Evolutionary conservation across 2,797 vertebrate species (phyloP), one percentile per base, ranked within the genome.

Genomic region (Semaprochilodus insignis): DNA sequence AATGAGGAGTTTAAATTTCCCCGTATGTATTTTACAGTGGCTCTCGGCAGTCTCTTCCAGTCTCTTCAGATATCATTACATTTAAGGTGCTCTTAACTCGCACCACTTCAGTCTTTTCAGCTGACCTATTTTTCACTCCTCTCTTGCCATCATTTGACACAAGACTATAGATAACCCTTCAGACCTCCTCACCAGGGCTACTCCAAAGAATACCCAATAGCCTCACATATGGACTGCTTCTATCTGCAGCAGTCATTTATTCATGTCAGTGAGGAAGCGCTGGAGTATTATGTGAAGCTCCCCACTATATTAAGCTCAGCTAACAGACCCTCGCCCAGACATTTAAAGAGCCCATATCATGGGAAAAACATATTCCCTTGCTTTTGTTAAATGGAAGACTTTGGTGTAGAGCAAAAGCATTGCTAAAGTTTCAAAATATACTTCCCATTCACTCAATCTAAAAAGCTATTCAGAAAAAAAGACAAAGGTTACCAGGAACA

Each of bases 101-200:
- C 27, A 65, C 57, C 48, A 65, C 54, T 63, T 81, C 60, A 31
- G n/a, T 74, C 48, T 81, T 4, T 55, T 74, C 59, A 51, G 19
- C 55, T 76, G 74, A 77, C 54, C 73, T 48, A 76, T 70, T 82
- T 81, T 71, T 71, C 8, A 55, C 59, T 51, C 52, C 31, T 54
- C 16, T 55, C 65, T 66, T 81, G 80, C 65, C 52, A 74, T 36
- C 19, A 44, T 77, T 59, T 71, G 74, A 62, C 66, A 40, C 34
- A 59, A 74, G 51, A 14, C 19, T 74, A 59, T 36, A 71, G 80
- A 82, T 81, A 62, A 77, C 63, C 54, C 71, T 81, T 65, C 72
- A 74, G n/a, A 73, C 70, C 60, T 44, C 54, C 57, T 63, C 59
- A 73, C 57, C 48, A 34, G 57, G 31, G 70, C 70, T 81, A 63